phyloP scores from a whole-genome alignment of 2,888 invertebrate species.

The Mamestra brassicae region DNA sequence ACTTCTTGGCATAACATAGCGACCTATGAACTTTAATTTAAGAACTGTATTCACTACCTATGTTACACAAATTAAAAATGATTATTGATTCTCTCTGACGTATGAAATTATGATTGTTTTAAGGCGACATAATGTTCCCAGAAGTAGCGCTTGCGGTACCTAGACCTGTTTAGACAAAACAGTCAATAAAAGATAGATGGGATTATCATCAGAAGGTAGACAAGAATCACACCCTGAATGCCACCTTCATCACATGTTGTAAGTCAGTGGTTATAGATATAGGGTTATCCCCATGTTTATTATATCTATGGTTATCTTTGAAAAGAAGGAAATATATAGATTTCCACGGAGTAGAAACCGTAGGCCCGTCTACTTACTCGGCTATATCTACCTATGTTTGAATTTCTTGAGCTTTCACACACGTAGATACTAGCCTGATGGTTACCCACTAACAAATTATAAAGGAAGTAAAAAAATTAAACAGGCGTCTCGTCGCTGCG shows the following conservation, averaged over 20 bases:
- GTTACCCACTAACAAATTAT: slow-evolving; percentile 43
- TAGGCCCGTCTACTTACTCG: not conserved
- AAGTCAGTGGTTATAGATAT: not conserved
- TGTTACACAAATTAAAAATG: no score
- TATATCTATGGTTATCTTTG: not conserved
- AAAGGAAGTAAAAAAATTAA: slow-evolving; percentile 48
- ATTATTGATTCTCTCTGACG: no score
- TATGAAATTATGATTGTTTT: no score
- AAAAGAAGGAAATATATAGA: slow-evolving; percentile 7
- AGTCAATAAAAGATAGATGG: not conserved
- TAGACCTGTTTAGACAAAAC: not conserved
- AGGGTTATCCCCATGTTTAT: not conserved
- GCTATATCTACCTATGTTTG: not conserved
- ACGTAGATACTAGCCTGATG: slow-evolving; percentile 37
- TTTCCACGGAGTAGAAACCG: not conserved
- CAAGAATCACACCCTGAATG: no score
- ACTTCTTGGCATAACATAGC: no score
- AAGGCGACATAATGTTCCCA: no score
- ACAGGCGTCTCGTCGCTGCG: slow-evolving; percentile 40
- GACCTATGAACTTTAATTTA: no score
- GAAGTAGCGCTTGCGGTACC: no score
- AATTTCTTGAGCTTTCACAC: slow-evolving; percentile 46
- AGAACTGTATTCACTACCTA: no score
- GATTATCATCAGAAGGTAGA: not conserved
- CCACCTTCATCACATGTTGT: not conserved